Evolutionary conservation across 2,888 invertebrate species (phyloP), one percentile per base, ranked within the genome.

Genomic region (Cynaeus angustus): DNA sequence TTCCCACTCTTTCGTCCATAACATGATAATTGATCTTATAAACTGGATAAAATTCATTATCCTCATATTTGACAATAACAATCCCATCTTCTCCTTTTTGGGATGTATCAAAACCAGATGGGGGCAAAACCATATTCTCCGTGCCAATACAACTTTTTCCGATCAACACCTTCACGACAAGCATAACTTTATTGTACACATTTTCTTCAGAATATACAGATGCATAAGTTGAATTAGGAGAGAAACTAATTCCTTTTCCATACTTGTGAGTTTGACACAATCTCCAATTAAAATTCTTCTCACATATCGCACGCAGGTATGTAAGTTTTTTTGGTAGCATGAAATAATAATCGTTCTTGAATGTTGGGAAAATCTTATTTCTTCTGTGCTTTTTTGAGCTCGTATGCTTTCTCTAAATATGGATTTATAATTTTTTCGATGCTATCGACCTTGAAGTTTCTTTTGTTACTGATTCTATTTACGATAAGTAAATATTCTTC

Each of bases 41-140:
- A 12, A 67, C 71, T 1, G 81, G 82, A 73, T 78, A 81, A 74
- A 78, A 81, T 55, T 79, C 80, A 70, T 81, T 77, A 68, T 82
- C 81, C 13, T 74, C 72, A 68, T 78, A 82, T 68, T 82, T 82
- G 3, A 82, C 82, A 37, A 75, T 21, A 14, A 82, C 81, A 43
- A 75, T 64, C 2, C 77, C 76, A 56, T 50, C 48, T 1, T 2
- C 9, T n/a, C 43, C 45, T 30, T 65, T 65, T 21, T 45, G 45
- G 13, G 26, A 55, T 0, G 66, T 66, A 28, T 66, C 66, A 45
- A 7, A 66, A 9, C 66, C 66, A 28, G 7, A 1, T 21, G 55
- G 55, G 14, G 66, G 66, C n/a, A 66, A 6, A 9, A 37, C 10
- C 66, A 66, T 55, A n/a, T 21, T 6, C 2, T 7, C 10, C 10